phyloP scores from a whole-genome alignment of 1,140 invertebrate species.

The Ridgeia piscesae region DNA sequence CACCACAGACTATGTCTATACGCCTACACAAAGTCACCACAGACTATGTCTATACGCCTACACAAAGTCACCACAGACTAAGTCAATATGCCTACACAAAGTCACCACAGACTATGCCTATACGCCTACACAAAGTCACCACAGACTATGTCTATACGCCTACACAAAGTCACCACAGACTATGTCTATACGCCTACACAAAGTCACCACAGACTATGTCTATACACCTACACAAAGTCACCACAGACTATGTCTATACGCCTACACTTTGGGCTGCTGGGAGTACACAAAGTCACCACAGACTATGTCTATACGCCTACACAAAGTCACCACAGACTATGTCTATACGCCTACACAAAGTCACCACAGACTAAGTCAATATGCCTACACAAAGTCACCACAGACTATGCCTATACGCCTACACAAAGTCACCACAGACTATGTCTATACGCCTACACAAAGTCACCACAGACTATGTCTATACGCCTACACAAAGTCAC shows the following conservation, averaged over 20 bases:
- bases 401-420: background rate
- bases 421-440: background rate
- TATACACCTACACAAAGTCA: background rate
- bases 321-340: background rate
- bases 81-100: background rate
- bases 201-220: background rate
- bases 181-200: background rate
- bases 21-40: background rate
- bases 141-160: background rate
- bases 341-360: background rate
- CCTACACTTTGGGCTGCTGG: background rate
- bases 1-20: background rate
- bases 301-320: background rate
- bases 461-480: background rate
- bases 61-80: background rate
- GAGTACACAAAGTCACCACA: no score
- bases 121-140: background rate
- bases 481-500: background rate
- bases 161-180: background rate
- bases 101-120: background rate
- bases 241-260: background rate
- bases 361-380: background rate
- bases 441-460: background rate
- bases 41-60: background rate
- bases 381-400: background rate